Evolutionary conservation across 2,113 vertebrate species (phyloP), one percentile per base, ranked within the genome.

Genomic region (Peromyscus leucopus): DNA sequence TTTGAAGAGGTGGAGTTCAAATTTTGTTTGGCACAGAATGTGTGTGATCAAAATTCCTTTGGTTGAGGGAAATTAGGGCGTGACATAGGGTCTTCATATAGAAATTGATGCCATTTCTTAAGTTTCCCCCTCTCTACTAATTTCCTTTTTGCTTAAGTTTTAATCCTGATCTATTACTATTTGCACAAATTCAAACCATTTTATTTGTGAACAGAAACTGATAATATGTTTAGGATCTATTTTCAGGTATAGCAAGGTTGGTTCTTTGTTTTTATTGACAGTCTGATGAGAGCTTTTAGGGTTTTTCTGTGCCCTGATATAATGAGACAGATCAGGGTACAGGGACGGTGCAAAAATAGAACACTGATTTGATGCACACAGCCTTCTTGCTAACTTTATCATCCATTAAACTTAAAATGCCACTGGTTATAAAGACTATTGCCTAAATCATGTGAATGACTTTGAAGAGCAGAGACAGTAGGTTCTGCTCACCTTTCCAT

Each of bases 1-100:
- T 97, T 97, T 98, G 96, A 98, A 97, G 95, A 97, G 75, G 57
- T 0, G 15, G 7, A 95, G 95, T 98, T 97, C 94, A 87, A n/a
- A n/a, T 96, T 98, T 98, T 97, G 67, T 88, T 82, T 97, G 90
- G 74, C 93, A 97, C 93, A 95, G 90, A 90, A 36, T 87, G 63
- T 94, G 92, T 92, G 63, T 91, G 96, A 96, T 96, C 91, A 95
- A 93, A 86, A 88, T 93, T 84, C 0, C 24, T 92, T 96, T 67
- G 89, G 95, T 97, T 39, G 48, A 98, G 96, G 97, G 72, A 76
- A 98, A 98, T 98, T 98, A 95, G 22, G 94, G 82, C 84, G 31
- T 91, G 42, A 26, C 74, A 46, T 85, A 85, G 91, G 69, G 65
- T 97, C 97, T 97, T 90, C 83, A 80, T 8, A 0, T 2, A 97